Evolutionary conservation across 2,797 vertebrate species (phyloP).

Genomic region (Tapirus indicus): DNA sequence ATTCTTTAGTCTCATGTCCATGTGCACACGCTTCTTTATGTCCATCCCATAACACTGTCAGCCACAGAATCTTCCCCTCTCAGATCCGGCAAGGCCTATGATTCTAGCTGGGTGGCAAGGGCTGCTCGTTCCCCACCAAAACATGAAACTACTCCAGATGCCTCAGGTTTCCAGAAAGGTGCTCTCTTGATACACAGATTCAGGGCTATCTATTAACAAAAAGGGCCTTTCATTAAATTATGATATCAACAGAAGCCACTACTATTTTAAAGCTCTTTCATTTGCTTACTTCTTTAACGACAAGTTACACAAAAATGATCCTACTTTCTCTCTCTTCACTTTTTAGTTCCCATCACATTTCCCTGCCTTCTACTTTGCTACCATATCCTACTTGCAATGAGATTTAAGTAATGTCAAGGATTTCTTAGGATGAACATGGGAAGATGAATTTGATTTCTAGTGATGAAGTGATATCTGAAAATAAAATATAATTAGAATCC

Average conservation of each 20-base stretch:
- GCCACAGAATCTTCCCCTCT: not conserved
- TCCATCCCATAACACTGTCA: not conserved
- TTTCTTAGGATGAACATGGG: not conserved
- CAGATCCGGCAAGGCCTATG: fast-evolving
- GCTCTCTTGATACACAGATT: not conserved
- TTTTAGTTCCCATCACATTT: not conserved
- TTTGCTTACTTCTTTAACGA: not conserved
- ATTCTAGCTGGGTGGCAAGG: not conserved
- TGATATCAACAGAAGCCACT: not conserved
- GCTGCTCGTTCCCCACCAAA: not conserved
- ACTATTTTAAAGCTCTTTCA: not conserved
- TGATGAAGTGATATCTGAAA: not conserved
- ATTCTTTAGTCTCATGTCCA: not conserved
- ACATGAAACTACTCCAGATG: not conserved
- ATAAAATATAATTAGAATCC: not conserved
- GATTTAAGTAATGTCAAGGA: not conserved
- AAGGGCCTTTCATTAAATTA: not conserved
- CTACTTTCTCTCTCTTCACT: not conserved
- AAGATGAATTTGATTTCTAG: not conserved
- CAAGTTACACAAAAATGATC: not conserved
- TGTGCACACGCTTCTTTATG: not conserved
- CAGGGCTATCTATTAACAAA: not conserved
- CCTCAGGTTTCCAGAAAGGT: not conserved
- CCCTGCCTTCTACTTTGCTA: not conserved
- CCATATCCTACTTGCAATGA: not conserved